phyloP scores from a whole-genome alignment of 2,113 vertebrate genomes.

The Xenotilapia caudafasciata region DNA sequence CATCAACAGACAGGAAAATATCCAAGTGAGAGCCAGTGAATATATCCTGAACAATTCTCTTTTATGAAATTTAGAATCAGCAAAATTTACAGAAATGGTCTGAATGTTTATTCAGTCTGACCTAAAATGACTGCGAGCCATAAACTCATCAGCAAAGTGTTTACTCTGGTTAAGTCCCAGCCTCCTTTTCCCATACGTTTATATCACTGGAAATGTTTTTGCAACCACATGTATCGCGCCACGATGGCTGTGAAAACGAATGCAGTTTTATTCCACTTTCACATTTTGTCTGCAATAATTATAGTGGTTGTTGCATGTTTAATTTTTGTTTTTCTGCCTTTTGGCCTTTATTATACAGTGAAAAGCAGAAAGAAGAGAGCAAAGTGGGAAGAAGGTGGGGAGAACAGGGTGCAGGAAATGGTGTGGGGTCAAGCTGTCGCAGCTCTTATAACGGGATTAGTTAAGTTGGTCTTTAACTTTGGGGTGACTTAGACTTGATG shows the following conservation, averaged over 20 bases:
- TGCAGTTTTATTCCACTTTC: background rate
- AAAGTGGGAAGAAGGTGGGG: background rate
- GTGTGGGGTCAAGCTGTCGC: background rate
- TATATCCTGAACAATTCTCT: too few relatives aligned
- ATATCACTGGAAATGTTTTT: background rate
- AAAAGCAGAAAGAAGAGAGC: background rate
- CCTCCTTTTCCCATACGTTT: background rate
- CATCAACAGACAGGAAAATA: background rate
- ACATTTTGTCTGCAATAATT: background rate
- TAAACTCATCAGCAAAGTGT: background rate
- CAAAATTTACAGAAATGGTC: background rate
- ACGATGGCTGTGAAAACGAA: background rate
- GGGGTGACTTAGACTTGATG: background rate
- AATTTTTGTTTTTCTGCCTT: background rate
- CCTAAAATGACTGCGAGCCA: background rate
- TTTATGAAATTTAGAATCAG: background rate
- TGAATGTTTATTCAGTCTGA: background rate
- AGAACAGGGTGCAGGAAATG: background rate
- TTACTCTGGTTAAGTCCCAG: background rate
- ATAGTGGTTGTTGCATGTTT: background rate
- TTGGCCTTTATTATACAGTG: background rate
- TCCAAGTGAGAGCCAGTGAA: background rate
- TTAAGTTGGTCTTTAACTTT: background rate
- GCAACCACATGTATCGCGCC: background rate
- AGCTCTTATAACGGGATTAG: background rate